Evolutionary conservation across 2,888 invertebrate species (phyloP).

Genomic region (Drosophila anomalipes): DNA sequence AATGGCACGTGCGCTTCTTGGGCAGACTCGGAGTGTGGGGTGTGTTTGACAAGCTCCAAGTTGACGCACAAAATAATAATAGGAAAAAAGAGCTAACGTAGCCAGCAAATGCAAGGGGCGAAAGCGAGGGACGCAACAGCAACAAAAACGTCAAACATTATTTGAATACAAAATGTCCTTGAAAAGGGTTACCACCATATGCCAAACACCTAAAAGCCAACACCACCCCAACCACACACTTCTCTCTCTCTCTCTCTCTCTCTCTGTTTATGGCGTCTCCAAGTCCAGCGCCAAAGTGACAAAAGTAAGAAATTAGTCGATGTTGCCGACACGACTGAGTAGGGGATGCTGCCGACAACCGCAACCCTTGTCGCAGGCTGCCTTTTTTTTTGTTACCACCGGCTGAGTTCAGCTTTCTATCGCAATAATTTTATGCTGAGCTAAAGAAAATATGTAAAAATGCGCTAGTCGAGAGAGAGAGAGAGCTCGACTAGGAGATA

Average conservation of each 20-base stretch:
- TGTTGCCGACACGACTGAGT: constrained; percentile 65
- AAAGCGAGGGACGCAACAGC: constrained; percentile 2
- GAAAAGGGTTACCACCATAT: constrained; percentile 71
- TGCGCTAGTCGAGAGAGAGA: not conserved
- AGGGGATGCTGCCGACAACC: constrained; percentile 36
- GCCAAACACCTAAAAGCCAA: constrained; percentile 5
- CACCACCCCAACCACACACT: not conserved
- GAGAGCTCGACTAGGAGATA: not conserved
- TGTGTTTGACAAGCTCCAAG: constrained; percentile 22
- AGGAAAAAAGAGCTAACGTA: constrained; percentile 51
- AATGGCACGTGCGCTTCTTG: constrained; percentile 37
- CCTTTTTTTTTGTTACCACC: not conserved
- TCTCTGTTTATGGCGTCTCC: not conserved
- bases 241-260: not conserved
- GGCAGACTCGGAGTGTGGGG: not conserved
- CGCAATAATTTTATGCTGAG: constrained; percentile 34
- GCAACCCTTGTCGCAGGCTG: constrained; percentile 33
- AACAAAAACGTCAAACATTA: constrained; percentile 71
- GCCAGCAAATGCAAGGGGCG: constrained; percentile 41
- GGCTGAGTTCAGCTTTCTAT: constrained; percentile 8
- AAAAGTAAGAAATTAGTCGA: constrained; percentile 83
- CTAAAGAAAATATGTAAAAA: not conserved
- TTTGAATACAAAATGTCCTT: constrained; percentile 81
- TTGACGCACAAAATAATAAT: constrained; percentile 40
- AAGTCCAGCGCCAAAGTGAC: constrained; percentile 59